Evolutionary conservation across 2,113 vertebrate species (phyloP), one percentile per base, ranked within the genome.

Genomic region (Chrysochloris asiatica): DNA sequence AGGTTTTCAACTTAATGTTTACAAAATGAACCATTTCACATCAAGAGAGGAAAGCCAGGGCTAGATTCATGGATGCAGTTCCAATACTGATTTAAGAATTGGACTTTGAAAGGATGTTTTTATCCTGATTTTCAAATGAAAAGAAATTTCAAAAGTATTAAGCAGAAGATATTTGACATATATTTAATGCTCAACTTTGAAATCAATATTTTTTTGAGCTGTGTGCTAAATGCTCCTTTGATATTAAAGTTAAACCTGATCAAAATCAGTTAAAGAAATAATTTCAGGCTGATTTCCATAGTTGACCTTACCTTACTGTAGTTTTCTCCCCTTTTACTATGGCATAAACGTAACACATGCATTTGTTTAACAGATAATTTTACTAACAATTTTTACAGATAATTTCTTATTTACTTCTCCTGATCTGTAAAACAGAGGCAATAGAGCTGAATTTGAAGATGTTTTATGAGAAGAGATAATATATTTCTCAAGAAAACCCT

Each of bases 1-100:
- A 89, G 30, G 22, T 72, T 95, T 90, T 80, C 88, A 84, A 47
- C 41, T 84, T 81, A 93, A 78, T 22, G 16, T 88, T 95, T 95
- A 45, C 72, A 94, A 95, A 67, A 38, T 94, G 45, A 45, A 45
- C 21, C 7, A 83, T 78, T 95, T 92, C 28, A 83, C 33, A 71
- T 38, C 7, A 47, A 91, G 88, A 75, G 17, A 72, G 41, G 69
- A 92, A 97, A 95, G 21, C 33, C 2, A 75, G 79, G 13, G 12
- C 28, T 67, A 21, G 67, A 83, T 9, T 65, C 93, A 92, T 0
- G 38, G 56, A 63, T 0, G 19, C n/a, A 79, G 30, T 65, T 96
- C 36, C 72, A 90, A 24, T 81, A 95, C 0, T 0, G 78, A 28
- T 8, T 52, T 75, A 86, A 95, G 81, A 48, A 89, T 11, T 36